Evolutionary conservation across 2,113 vertebrate genomes (phyloP).

Genomic region (Podarcis raffonei): DNA sequence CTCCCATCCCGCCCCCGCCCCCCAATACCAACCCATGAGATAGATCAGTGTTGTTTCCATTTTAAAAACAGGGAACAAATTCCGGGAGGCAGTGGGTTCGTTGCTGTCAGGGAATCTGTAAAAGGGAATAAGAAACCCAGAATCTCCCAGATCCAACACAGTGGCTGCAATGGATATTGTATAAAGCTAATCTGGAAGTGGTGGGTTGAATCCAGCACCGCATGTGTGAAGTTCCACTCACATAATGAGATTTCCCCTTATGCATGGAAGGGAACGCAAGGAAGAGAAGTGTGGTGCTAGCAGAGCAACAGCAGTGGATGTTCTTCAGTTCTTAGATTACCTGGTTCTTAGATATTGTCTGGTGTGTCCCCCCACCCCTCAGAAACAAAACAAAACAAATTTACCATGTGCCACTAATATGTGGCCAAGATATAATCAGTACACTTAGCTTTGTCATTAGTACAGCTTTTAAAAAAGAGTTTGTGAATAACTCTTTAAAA

Average conservation of each 20-base stretch:
- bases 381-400: no score
- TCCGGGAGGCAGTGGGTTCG: background rate
- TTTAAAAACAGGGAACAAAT: background rate
- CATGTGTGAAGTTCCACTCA: no score
- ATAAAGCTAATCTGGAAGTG: background rate
- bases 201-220: background rate
- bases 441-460: conserved; percentile 10
- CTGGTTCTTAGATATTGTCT: background rate
- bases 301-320: background rate
- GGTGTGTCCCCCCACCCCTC: no score
- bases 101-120: background rate
- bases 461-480: background rate
- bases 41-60: background rate
- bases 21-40: background rate
- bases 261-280: no score
- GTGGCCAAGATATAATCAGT: conserved; percentile 3
- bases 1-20: no score
- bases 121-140: background rate
- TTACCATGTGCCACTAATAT: background rate
- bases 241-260: no score
- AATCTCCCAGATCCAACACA: no score
- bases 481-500: background rate
- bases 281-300: no score
- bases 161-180: background rate
- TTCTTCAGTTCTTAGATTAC: background rate